These are phyloP conservation scores for Poecilia picta DNA, from an alignment of 2,797 vertebrate genomes.

Conservation along the genomic window DNA sequence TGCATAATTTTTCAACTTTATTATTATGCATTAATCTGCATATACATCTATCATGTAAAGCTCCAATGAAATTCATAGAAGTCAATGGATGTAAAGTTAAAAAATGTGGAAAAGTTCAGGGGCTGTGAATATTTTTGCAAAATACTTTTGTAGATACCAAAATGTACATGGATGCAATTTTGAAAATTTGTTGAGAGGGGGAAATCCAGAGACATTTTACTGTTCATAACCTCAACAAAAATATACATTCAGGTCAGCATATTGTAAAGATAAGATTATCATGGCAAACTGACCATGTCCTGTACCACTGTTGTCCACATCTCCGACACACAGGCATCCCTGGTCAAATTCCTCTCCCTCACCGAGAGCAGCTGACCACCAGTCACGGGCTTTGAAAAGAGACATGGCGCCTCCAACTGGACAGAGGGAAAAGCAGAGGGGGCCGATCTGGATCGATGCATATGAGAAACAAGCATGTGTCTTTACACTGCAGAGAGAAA, in stretches of 20 bases:
- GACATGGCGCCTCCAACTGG: slow-evolving; percentile 86
- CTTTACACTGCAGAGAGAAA: background rate
- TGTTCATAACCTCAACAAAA: background rate
- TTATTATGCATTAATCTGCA: background rate
- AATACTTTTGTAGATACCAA: background rate
- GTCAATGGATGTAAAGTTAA: background rate
- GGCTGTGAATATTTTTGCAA: background rate
- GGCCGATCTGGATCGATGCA: slow-evolving; percentile 1
- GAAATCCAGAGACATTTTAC: background rate
- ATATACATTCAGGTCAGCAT: background rate
- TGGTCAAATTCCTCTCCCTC: slow-evolving; percentile 97
- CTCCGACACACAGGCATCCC: slow-evolving; percentile 92
- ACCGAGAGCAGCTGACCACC: slow-evolving; percentile 92
- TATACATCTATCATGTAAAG: background rate
- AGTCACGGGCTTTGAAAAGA: slow-evolving; percentile 97
- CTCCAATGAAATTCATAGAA: background rate
- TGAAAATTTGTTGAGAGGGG: background rate
- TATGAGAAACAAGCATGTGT: background rate
- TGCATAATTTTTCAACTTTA: background rate
- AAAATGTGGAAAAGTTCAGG: background rate
- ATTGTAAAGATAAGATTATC: background rate
- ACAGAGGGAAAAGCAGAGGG: slow-evolving; percentile 46
- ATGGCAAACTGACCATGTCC: slow-evolving; percentile 85
- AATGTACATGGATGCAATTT: background rate
- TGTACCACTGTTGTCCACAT: slow-evolving; percentile 92